Evolutionary conservation across 2,113 vertebrate species (phyloP).

Genomic region (Ciconia stormi): DNA sequence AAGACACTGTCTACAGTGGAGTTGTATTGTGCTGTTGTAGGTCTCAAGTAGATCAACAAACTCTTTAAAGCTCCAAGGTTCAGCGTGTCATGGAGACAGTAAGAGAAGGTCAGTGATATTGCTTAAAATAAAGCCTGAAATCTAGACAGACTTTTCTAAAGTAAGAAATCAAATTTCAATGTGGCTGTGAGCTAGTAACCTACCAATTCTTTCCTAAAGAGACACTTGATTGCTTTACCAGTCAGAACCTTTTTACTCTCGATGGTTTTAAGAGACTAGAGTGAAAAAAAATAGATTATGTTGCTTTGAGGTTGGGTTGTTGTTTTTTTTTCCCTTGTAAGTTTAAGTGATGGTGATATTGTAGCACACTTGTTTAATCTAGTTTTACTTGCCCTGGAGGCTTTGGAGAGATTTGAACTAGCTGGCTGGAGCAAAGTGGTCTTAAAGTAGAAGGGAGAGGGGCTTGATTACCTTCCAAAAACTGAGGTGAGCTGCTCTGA

Average conservation of each 20-base stretch:
- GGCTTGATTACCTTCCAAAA: not conserved
- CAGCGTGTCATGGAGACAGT: not conserved
- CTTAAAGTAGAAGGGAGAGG: not conserved
- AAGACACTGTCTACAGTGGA: fast-evolving
- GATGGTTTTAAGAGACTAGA: not conserved
- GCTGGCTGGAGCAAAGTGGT: not conserved
- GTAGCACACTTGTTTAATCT: not conserved
- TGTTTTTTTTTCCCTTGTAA: not conserved
- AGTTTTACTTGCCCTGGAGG: not conserved
- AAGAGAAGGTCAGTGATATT: not conserved
- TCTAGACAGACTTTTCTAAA: not conserved
- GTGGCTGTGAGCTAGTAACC: not conserved
- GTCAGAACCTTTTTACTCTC: not conserved
- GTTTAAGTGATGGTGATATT: not conserved
- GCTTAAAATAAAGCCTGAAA: not conserved
- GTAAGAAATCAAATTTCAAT: not conserved
- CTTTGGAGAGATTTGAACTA: not conserved
- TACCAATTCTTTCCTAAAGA: not conserved
- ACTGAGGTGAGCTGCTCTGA: not conserved
- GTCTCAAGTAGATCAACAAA: not conserved
- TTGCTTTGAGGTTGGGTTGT: not conserved
- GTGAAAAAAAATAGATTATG: not conserved
- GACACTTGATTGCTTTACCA: not conserved
- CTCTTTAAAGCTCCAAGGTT: not conserved
- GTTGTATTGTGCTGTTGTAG: not conserved